These are phyloP conservation scores for Girardia tigrina DNA, from an alignment of 2,888 invertebrate genomes.

Conservation along the genomic window DNA sequence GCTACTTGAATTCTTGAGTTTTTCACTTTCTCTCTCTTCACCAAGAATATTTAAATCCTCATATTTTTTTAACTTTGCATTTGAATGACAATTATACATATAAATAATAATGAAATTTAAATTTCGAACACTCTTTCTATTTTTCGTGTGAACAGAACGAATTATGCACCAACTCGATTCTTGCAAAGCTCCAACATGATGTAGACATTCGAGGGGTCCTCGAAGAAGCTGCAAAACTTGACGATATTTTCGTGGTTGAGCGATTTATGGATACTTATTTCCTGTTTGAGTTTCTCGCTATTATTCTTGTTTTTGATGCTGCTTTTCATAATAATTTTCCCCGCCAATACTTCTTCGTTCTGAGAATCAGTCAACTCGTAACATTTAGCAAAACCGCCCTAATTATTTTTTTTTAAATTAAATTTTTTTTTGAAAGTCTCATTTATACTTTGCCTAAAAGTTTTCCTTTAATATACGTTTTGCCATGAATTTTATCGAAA, in stretches of 20 bases:
- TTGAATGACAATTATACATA: too few relatives aligned
- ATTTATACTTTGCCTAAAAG: conserved; percentile 53
- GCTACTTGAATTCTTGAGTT: too few relatives aligned
- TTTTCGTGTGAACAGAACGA: too few relatives aligned
- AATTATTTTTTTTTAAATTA: conserved; percentile 39
- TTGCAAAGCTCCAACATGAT: conserved; percentile 86
- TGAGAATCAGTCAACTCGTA: conserved; percentile 76
- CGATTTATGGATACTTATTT: conserved; percentile 82
- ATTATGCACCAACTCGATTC: too few relatives aligned
- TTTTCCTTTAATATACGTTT: conserved; percentile 62
- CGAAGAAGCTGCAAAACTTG: conserved; percentile 82
- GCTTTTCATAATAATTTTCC: conserved; percentile 82
- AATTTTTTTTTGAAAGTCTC: conserved; percentile 54
- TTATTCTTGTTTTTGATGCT: conserved; percentile 62
- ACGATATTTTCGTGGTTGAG: conserved; percentile 79
- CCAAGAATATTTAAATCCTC: too few relatives aligned
- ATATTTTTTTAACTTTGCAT: too few relatives aligned
- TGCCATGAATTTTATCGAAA: conserved; percentile 61
- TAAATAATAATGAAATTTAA: too few relatives aligned
- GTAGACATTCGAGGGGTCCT: conserved; percentile 78
- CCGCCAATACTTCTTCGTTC: conserved; percentile 72
- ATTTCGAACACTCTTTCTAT: too few relatives aligned
- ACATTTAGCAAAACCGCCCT: conserved; percentile 97
- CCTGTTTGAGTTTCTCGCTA: conserved; percentile 56
- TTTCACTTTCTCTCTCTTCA: too few relatives aligned